phyloP scores from a whole-genome alignment of 2,888 invertebrate species.

The Sminthurides aquaticus region DNA sequence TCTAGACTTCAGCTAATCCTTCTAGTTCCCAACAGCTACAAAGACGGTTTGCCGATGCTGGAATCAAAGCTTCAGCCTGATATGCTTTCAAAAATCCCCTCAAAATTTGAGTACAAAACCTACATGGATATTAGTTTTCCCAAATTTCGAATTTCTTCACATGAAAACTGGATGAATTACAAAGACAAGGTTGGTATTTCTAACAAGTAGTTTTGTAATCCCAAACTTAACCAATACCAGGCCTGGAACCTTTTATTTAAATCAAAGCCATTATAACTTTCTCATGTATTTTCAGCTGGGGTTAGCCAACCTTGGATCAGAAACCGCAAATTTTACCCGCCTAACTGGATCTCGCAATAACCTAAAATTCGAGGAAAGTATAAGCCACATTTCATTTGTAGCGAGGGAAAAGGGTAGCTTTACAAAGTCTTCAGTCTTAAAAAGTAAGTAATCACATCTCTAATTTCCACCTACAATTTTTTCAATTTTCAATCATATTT shows the following conservation, averaged over 20 bases:
- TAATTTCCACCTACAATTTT: no score
- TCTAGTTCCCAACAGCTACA: constrained; percentile 58
- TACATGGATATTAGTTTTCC: constrained; percentile 63
- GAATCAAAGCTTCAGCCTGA: constrained; percentile 54
- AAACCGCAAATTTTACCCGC: not conserved
- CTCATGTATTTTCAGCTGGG: not conserved
- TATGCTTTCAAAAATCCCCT: constrained; percentile 51
- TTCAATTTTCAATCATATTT: not conserved
- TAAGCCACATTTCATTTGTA: constrained; percentile 2
- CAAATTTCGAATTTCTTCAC: constrained; percentile 61
- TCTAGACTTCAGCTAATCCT: constrained; percentile 63
- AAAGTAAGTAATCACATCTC: constrained; percentile 10
- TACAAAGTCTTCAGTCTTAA: constrained; percentile 18
- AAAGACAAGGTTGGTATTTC: constrained; percentile 6
- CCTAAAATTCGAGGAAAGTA: not conserved
- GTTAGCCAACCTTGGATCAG: not conserved
- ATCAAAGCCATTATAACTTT: no score
- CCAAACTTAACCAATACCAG: not conserved
- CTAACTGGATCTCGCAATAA: not conserved
- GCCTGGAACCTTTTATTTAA: not conserved
- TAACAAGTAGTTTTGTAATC: not conserved
- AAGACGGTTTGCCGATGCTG: constrained; percentile 57
- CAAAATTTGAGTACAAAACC: constrained; percentile 53
- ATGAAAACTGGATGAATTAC: constrained; percentile 4
- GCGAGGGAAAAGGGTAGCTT: constrained; percentile 16